Evolutionary conservation across 2,888 invertebrate genomes (phyloP).

Genomic region (Conistra vaccinii): DNA sequence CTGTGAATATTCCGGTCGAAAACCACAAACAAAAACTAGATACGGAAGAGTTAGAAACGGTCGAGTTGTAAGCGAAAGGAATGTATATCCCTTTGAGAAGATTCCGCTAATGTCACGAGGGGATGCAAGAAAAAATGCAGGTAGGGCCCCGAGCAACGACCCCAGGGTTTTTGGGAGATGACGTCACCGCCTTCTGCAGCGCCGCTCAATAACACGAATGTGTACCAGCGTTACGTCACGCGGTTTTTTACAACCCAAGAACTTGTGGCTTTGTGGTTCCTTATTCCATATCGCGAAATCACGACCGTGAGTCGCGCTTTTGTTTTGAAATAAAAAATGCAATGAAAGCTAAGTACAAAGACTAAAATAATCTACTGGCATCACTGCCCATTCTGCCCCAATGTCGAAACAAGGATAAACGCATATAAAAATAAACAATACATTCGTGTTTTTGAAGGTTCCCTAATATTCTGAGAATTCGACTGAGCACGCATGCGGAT

Average conservation of each 20-base stretch:
- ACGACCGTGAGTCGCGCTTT: constrained; percentile 30
- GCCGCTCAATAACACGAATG: constrained; percentile 77
- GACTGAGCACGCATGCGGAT: constrained; percentile 76
- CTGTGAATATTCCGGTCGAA: constrained; percentile 45
- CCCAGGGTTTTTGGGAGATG: constrained; percentile 83
- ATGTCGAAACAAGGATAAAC: constrained; percentile 72
- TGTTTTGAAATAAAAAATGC: constrained; percentile 48
- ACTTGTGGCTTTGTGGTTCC: constrained; percentile 48
- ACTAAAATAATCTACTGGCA: constrained; percentile 51
- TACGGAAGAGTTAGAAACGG: constrained; percentile 57
- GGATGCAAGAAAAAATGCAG: constrained; percentile 89
- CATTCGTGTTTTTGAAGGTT: constrained; percentile 78
- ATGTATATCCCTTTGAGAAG: constrained; percentile 75
- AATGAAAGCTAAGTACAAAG: constrained; percentile 31
- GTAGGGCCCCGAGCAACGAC: constrained; percentile 88
- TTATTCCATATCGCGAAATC: constrained; percentile 48
- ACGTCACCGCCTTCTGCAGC: constrained; percentile 81
- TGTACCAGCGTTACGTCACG: constrained; percentile 57
- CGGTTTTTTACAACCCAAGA: constrained; percentile 53
- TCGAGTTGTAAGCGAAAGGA: constrained; percentile 66
- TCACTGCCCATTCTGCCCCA: constrained; percentile 44
- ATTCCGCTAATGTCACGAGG: constrained; percentile 83
- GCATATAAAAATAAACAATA: constrained; percentile 69
- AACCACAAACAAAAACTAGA: constrained; percentile 53
- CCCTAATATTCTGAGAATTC: constrained; percentile 78